Evolutionary conservation across 2,113 vertebrate species (phyloP).

Genomic region (Hirundichthys speculiger): DNA sequence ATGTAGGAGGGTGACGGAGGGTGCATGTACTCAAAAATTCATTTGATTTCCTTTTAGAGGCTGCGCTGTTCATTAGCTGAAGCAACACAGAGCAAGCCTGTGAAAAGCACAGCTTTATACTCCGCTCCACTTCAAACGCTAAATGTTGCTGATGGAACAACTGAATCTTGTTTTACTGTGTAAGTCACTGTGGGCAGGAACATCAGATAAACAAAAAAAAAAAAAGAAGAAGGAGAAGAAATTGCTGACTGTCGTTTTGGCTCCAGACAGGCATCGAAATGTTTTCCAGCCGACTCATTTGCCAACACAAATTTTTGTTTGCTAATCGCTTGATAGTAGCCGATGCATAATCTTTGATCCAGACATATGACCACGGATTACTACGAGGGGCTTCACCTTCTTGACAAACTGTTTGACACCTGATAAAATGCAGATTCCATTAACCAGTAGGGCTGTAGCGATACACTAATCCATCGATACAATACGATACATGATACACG

Average conservation of each 20-base stretch:
- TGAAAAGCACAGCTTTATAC: conserved; percentile 28
- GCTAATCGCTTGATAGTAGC: conserved; percentile 8
- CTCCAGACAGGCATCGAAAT: conserved; percentile 4
- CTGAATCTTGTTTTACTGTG: conserved; percentile 11
- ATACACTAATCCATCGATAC: too few species aligned
- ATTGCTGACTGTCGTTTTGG: background rate
- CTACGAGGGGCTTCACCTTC: conserved; percentile 28
- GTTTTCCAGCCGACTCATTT: background rate
- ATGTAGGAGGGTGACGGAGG: conserved; percentile 70
- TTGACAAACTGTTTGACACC: conserved; percentile 40
- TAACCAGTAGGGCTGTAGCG: too few species aligned
- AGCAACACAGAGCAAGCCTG: conserved; percentile 30
- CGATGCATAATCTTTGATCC: conserved; percentile 10
- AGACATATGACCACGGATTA: background rate
- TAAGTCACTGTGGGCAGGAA: conserved; percentile 1
- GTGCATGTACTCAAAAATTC: conserved; percentile 56
- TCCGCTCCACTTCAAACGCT: conserved; percentile 35
- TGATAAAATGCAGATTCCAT: conserved; percentile 33
- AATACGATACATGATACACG: too few species aligned
- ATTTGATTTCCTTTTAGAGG: conserved; percentile 61
- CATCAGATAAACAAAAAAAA: conserved; percentile 1
- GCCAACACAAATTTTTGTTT: conserved; percentile 1
- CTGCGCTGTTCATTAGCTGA: conserved; percentile 57
- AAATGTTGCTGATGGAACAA: conserved; percentile 9
- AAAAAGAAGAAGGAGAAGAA: background rate